phyloP scores from a whole-genome alignment of 2,888 invertebrate genomes.

The Nezara viridula region DNA sequence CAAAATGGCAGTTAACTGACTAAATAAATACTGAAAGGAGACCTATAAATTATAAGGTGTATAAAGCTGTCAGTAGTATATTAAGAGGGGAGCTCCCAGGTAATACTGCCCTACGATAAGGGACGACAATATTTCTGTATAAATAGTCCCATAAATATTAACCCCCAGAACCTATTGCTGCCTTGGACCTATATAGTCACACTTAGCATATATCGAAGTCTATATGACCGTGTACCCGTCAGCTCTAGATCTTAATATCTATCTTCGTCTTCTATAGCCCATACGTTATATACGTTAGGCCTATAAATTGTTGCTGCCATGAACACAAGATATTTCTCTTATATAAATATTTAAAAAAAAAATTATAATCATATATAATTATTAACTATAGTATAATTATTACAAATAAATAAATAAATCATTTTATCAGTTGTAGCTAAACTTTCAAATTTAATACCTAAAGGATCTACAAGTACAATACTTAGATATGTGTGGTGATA shows the following conservation, averaged over 20 bases:
- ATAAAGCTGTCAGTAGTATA: conserved; percentile 44
- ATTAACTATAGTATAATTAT: too few relatives aligned
- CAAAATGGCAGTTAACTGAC: not conserved
- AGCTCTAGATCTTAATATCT: not conserved
- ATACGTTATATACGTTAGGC: too few relatives aligned
- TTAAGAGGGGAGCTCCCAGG: not conserved
- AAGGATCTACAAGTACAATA: too few relatives aligned
- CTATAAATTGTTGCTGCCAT: too few relatives aligned
- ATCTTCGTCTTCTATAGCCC: not conserved
- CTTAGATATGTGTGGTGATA: too few relatives aligned
- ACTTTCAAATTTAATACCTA: too few relatives aligned
- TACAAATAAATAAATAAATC: too few relatives aligned
- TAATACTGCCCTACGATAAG: conserved; percentile 5
- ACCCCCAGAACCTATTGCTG: not conserved
- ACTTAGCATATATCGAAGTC: conserved; percentile 3
- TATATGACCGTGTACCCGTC: not conserved
- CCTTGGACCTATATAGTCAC: not conserved
- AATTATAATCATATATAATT: too few relatives aligned
- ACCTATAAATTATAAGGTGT: not conserved
- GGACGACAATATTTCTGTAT: conserved; percentile 46
- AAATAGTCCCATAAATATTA: conserved; percentile 40
- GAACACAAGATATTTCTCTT: too few relatives aligned
- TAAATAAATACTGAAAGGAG: not conserved
- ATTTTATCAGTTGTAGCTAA: too few relatives aligned
- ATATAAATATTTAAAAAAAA: too few relatives aligned